Evolutionary conservation across 35 echinoderm and acorn worm genomes (phyloP).

Genomic region (Nesometra sesokonis): DNA sequence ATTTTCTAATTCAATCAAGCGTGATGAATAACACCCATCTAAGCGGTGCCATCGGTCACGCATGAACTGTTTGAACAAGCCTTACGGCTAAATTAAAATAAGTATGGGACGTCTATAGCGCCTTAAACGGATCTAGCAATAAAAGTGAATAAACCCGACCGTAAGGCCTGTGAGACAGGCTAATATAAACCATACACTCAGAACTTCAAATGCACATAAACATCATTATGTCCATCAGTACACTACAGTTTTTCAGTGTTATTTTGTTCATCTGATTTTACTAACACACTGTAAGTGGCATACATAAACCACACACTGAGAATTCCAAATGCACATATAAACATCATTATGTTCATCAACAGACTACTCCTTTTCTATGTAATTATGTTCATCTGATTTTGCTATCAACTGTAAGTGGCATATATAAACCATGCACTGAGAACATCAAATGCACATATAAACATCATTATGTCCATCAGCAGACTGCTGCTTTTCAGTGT

Average conservation of each 20-base stretch:
- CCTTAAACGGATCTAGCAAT: no score
- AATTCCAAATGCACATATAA: slow-evolving; percentile 18
- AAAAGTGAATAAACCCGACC: no score
- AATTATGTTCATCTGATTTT: not conserved
- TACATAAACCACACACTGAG: slow-evolving; percentile 5
- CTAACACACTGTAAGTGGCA: not conserved
- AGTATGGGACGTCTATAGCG: no score
- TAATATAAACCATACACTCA: not conserved
- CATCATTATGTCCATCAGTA: slow-evolving; percentile 20
- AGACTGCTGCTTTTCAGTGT: not conserved
- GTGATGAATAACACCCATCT: no score
- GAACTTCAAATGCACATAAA: slow-evolving; percentile 15
- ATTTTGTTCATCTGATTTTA: not conserved
- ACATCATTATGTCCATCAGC: slow-evolving; percentile 17
- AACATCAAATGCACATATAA: slow-evolving; percentile 15
- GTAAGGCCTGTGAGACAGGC: no score
- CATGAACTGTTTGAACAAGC: no score
- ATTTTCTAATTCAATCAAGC: no score
- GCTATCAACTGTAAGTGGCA: not conserved
- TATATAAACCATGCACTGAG: not conserved
- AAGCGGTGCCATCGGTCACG: no score
- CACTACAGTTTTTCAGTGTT: no score
- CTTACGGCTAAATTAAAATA: no score
- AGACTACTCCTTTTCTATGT: not conserved
- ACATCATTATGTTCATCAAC: slow-evolving; percentile 8